These are phyloP conservation scores for Cetonia aurata DNA, from an alignment of 2,888 invertebrate genomes.

Conservation along the genomic window DNA sequence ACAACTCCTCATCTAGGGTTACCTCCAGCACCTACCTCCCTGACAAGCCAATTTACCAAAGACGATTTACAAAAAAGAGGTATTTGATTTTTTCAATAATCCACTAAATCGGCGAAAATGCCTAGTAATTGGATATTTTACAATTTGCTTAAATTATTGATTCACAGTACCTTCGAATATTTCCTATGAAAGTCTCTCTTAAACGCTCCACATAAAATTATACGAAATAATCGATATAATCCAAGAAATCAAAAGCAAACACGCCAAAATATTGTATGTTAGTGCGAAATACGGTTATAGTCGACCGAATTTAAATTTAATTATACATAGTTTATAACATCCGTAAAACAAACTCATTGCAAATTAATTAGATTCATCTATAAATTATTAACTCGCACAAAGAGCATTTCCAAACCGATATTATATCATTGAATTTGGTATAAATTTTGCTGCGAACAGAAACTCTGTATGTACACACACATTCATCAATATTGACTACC, in stretches of 20 bases:
- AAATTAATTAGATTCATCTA: slow-evolving; percentile 46
- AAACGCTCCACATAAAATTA: too few species aligned
- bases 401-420: slow-evolving; percentile 34
- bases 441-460: slow-evolving; percentile 47
- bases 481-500: slow-evolving; percentile 49
- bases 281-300: too few species aligned
- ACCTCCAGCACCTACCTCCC: slow-evolving; percentile 68
- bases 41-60: slow-evolving; percentile 71
- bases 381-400: slow-evolving; percentile 43
- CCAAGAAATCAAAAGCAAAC: too few species aligned
- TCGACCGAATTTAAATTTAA: slow-evolving; percentile 29
- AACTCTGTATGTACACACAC: slow-evolving; percentile 45
- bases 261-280: too few species aligned
- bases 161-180: too few species aligned
- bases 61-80: slow-evolving; percentile 85
- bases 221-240: too few species aligned
- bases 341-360: slow-evolving; percentile 37
- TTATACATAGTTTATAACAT: slow-evolving; percentile 36
- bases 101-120: neutral
- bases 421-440: slow-evolving; percentile 44
- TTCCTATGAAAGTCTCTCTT: too few species aligned
- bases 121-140: neutral
- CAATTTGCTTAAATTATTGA: too few species aligned
- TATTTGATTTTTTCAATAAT: slow-evolving; percentile 58
- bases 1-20: slow-evolving; percentile 76